A percentile compares a stretch with the other conserved stretches of the same genome.
These are phyloP conservation scores for Microtus richardsoni DNA, from an alignment of 2,113 vertebrate species.

Conservation along the genomic window DNA sequence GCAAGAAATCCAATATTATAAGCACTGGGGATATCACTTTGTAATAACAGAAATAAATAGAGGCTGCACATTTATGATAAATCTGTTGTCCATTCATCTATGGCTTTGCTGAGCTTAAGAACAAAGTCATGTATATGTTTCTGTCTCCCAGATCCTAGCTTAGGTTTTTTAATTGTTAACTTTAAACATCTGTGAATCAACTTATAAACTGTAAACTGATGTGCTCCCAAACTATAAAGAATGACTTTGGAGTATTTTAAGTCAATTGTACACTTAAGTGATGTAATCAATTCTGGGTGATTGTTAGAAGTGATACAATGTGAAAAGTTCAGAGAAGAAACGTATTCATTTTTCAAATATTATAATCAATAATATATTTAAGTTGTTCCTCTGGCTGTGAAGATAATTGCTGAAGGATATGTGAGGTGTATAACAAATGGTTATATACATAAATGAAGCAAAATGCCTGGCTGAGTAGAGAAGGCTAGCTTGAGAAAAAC, in stretches of 20 bases:
- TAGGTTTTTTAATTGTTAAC: background rate
- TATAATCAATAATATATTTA: background rate
- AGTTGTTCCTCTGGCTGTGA: background rate
- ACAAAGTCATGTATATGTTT: background rate
- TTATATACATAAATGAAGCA: background rate
- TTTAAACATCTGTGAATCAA: slow-evolving; percentile 14
- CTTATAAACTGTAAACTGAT: background rate
- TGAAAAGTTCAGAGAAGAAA: slow-evolving; percentile 33
- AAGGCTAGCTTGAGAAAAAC: background rate
- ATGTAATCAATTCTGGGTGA: background rate
- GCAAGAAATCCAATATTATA: background rate
- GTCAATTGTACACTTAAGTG: background rate
- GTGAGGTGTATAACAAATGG: background rate
- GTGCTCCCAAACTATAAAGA: background rate
- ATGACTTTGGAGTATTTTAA: background rate
- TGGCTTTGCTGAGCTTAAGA: background rate
- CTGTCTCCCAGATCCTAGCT: background rate
- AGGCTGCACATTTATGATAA: background rate
- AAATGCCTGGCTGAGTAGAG: background rate
- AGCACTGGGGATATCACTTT: background rate
- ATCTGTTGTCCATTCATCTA: background rate
- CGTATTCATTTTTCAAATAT: background rate
- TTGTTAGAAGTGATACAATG: background rate
- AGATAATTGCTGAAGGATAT: background rate
- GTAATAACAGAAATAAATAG: background rate